Conservation (phyloP, 2,113 vertebrate species). For the Alligator mississippiensis region DNA sequence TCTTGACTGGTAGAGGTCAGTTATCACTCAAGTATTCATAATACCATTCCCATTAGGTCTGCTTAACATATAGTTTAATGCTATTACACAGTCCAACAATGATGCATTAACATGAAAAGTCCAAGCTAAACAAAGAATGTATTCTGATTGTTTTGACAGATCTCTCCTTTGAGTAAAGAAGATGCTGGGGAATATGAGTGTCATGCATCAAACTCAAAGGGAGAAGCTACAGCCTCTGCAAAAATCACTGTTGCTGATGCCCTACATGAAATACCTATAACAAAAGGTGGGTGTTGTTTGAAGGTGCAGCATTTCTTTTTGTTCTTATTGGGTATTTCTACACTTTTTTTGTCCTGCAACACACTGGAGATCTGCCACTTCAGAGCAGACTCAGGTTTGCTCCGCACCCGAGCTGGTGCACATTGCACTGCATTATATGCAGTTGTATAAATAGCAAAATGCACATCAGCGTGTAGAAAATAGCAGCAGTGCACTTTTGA, state of each 20-base stretch:
- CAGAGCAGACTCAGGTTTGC: neutral
- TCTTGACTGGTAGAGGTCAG: too few species aligned
- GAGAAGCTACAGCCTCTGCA: constrained; percentile 87
- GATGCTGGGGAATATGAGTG: constrained; percentile 92
- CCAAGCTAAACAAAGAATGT: neutral
- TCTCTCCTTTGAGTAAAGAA: constrained; percentile 89
- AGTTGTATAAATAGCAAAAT: too few species aligned
- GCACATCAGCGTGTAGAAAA: too few species aligned
- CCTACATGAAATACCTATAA: constrained; percentile 81
- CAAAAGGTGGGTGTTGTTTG: constrained; percentile 78
- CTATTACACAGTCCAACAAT: neutral
- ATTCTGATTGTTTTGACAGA: constrained; percentile 71
- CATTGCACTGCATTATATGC: too few species aligned
- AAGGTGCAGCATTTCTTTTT: neutral
- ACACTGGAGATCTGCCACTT: too few species aligned
- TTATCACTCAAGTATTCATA: too few species aligned
- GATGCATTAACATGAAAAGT: neutral
- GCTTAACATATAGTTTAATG: neutral
- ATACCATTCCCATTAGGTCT: too few species aligned
- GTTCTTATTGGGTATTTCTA: neutral
- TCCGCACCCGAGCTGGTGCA: neutral
- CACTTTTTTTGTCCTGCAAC: neutral
- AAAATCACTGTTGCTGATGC: constrained; percentile 86
- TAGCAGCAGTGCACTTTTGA: too few species aligned
- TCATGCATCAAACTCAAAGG: constrained; percentile 87